Evolutionary conservation across 1,140 invertebrate species (phyloP).

Genomic region (Gonatopus flavifemur): DNA sequence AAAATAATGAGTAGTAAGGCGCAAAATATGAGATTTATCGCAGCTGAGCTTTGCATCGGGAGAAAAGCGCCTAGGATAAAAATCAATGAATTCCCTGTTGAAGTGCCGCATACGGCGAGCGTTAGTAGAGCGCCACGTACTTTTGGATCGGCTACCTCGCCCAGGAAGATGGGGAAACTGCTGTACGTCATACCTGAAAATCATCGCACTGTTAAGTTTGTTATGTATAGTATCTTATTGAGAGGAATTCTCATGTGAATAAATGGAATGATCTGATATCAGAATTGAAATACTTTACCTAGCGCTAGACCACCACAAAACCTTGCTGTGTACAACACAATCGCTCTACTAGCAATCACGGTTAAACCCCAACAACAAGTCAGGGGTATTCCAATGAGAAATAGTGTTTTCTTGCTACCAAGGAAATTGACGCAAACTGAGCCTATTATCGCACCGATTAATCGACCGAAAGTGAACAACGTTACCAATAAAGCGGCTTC

Average conservation of each 20-base stretch:
- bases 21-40: no score
- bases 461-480: conserved; percentile 56
- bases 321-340: conserved; percentile 59
- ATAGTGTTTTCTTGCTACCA: conserved; percentile 68
- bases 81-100: no score
- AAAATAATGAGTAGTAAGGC: no score
- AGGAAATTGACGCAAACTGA: conserved; percentile 52
- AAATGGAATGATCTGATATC: no score
- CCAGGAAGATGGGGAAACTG: conserved; percentile 66
- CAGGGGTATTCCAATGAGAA: conserved; percentile 63
- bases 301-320: conserved; percentile 65
- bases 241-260: no score
- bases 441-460: conserved; percentile 45
- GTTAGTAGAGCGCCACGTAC: conserved; percentile 69
- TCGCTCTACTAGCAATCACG: conserved; percentile 56
- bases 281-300: no score
- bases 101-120: no score
- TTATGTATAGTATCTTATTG: no score
- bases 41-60: no score
- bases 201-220: no score
- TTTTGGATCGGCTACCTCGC: conserved; percentile 65
- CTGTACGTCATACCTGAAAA: conserved; percentile 67
- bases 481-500: conserved; percentile 69
- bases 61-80: no score
- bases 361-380: conserved; percentile 67